These are phyloP conservation scores for Spatulosminthurus flaviceps DNA, from an alignment of 2,888 invertebrate genomes.

Conservation along the genomic window DNA sequence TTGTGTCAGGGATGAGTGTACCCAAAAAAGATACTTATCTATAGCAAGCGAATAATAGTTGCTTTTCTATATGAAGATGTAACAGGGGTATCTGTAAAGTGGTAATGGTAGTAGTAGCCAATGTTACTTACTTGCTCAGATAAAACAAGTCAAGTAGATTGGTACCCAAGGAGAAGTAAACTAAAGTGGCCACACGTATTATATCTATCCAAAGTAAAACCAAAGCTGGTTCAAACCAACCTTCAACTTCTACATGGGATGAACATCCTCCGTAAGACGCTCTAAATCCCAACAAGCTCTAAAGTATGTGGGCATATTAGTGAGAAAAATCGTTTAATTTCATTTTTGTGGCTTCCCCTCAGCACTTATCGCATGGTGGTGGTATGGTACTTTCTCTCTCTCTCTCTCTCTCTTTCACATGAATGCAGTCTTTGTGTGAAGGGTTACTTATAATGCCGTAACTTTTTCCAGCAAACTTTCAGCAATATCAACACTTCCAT, in stretches of 20 bases:
- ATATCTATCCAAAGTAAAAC: not conserved
- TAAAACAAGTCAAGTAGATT: conserved; percentile 18
- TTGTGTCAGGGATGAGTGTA: too few species aligned
- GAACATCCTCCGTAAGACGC: too few species aligned
- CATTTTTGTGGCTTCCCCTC: conserved; percentile 4
- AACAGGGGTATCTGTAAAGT: too few species aligned
- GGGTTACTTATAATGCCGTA: not conserved
- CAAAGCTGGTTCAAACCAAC: not conserved
- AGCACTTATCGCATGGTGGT: not conserved
- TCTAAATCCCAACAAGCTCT: not conserved
- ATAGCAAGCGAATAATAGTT: too few species aligned
- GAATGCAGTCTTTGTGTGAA: not conserved
- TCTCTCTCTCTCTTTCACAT: not conserved
- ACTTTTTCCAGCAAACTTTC: conserved; percentile 23
- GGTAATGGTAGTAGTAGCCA: not conserved
- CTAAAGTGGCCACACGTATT: not conserved
- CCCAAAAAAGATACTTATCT: too few species aligned
- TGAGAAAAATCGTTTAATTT: conserved; percentile 37
- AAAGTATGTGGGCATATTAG: conserved; percentile 27
- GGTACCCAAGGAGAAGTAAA: conserved; percentile 9
- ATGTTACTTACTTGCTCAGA: not conserved
- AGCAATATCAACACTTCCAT: conserved; percentile 6
- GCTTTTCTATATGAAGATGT: too few species aligned
- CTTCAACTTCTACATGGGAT: too few species aligned
- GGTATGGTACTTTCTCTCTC: not conserved